Percentiles rank a stretch among this genome's conserved stretches.
These are phyloP conservation scores for Drosophila equinoxialis DNA, from an alignment of 1,140 invertebrate genomes.

Conservation along the genomic window DNA sequence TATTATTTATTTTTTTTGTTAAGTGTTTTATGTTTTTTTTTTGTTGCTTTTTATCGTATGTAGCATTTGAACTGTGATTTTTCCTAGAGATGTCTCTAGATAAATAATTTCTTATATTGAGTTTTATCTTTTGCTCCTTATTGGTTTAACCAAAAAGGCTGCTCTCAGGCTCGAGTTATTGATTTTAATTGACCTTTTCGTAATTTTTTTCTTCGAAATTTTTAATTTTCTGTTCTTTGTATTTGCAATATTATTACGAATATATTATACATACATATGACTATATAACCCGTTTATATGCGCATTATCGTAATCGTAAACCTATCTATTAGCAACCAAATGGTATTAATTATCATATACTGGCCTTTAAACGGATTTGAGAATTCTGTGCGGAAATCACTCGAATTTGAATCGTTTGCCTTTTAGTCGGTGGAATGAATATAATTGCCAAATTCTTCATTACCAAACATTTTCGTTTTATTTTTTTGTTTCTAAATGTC, in stretches of 20 bases:
- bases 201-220: slow-evolving; percentile 29
- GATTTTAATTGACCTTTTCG: not conserved
- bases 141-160: not conserved
- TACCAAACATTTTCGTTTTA: no score
- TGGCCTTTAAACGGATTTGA: no score
- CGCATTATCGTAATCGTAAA: slow-evolving; percentile 55
- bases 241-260: slow-evolving; percentile 43
- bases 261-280: slow-evolving; percentile 33
- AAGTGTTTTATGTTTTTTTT: slow-evolving; percentile 3
- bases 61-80: slow-evolving; percentile 1
- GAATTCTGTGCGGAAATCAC: no score
- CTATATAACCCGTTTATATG: slow-evolving; percentile 37
- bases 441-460: no score
- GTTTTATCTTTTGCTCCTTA: slow-evolving; percentile 9
- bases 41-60: not conserved
- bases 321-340: slow-evolving; percentile 52
- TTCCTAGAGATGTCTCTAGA: slow-evolving; percentile 3
- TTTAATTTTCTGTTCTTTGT: slow-evolving; percentile 35
- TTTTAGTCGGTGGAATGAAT: no score
- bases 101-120: not conserved
- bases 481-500: no score
- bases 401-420: no score
- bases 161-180: not conserved
- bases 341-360: slow-evolving; percentile 22
- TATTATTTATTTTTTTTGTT: slow-evolving; percentile 12